Evolutionary conservation across 2,113 vertebrate species (phyloP).

Genomic region (Xiphophorus maculatus): DNA sequence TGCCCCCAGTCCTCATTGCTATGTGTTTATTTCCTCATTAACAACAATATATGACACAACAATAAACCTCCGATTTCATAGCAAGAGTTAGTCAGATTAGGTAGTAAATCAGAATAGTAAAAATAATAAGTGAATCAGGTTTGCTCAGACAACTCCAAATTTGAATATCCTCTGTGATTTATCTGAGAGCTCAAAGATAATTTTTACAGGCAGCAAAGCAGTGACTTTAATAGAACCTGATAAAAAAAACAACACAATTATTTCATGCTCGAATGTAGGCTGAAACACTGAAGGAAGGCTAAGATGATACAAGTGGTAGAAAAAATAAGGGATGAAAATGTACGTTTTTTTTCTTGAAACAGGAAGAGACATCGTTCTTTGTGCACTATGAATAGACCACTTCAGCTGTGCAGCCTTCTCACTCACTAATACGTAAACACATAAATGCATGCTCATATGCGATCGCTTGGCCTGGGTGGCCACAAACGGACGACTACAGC

Average conservation of each 20-base stretch:
- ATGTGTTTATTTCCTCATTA: neutral
- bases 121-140: too few relatives aligned
- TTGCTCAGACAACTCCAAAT: too few relatives aligned
- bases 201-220: too few relatives aligned
- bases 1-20: neutral
- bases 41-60: neutral
- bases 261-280: constrained; percentile 3
- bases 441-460: constrained; percentile 23
- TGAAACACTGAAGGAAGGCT: constrained; percentile 22
- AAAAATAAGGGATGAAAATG: constrained; percentile 57
- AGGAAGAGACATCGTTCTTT: constrained; percentile 60
- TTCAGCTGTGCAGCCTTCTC: constrained; percentile 68
- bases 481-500: constrained; percentile 64
- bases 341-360: constrained; percentile 25
- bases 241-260: too few relatives aligned
- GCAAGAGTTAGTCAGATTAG: too few relatives aligned
- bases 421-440: constrained; percentile 47
- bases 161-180: too few relatives aligned
- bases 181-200: too few relatives aligned
- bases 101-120: too few relatives aligned
- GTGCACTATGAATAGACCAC: constrained; percentile 66
- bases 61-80: neutral
- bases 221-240: too few relatives aligned
- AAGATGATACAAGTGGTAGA: constrained; percentile 47
- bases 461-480: constrained; percentile 59